A percentile compares a stretch with the other conserved stretches of the same genome.
Evolutionary conservation across 1,140 invertebrate species (phyloP).

Genomic region (Drosophila arizonae): DNA sequence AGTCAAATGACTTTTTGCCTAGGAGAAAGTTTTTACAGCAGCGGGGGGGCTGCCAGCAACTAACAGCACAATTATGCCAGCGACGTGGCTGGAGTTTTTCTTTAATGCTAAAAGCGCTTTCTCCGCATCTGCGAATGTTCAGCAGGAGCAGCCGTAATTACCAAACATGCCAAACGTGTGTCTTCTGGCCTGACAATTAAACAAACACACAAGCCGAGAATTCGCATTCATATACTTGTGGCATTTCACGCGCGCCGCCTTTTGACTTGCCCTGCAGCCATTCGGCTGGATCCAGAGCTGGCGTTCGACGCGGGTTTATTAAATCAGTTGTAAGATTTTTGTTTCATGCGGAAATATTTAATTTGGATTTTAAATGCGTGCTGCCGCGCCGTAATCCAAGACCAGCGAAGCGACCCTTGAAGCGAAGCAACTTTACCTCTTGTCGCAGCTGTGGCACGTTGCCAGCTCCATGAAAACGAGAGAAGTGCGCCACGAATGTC

Average conservation of each 20-base stretch:
- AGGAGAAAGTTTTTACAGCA: constrained; percentile 9
- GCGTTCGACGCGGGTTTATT: constrained; percentile 61
- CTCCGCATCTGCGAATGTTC: constrained; percentile 29
- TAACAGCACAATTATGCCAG: constrained; percentile 72
- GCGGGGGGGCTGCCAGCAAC: constrained; percentile 35
- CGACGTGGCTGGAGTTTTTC: constrained; percentile 47
- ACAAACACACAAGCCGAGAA: constrained; percentile 26
- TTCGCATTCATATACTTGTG: constrained; percentile 4
- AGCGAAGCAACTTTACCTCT: constrained; percentile 3
- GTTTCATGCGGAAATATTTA: constrained; percentile 81
- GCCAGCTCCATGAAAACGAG: constrained; percentile 40
- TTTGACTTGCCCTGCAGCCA: constrained; percentile 65
- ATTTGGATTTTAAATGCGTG: constrained; percentile 81
- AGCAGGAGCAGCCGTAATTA: constrained; percentile 12
- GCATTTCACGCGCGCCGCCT: constrained; percentile 64
- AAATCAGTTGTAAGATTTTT: constrained; percentile 80
- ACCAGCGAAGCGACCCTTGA: constrained; percentile 55
- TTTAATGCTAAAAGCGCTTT: constrained; percentile 64
- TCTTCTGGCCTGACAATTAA: constrained; percentile 62
- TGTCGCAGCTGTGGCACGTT: constrained; percentile 18
- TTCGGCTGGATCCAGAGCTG: constrained; percentile 22
- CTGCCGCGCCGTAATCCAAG: constrained; percentile 67
- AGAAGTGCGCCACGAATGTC: constrained; percentile 61
- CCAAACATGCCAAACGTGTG: constrained; percentile 46
- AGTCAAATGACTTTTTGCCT: constrained; percentile 62